Percentiles rank a stretch among this genome's conserved stretches.
Evolutionary conservation across 2,797 vertebrate genomes (phyloP).

Genomic region (Rachycentron canadum): DNA sequence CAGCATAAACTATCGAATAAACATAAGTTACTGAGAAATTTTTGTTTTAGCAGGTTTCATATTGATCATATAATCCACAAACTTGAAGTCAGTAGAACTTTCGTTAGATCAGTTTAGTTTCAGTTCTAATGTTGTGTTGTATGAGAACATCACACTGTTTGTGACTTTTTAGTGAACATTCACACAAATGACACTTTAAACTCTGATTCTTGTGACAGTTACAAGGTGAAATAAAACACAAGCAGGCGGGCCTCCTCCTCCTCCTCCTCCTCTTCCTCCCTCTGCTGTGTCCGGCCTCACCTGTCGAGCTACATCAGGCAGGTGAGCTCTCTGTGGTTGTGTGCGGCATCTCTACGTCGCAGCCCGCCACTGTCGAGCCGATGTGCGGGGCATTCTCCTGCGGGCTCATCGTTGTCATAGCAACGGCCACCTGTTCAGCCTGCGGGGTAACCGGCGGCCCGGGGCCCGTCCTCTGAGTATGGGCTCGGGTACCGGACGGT

Average conservation of each 20-base stretch:
- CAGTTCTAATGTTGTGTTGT: not conserved
- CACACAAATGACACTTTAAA: not conserved
- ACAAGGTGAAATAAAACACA: too few species aligned
- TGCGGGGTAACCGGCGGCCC: slow-evolving; percentile 3
- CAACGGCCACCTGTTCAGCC: slow-evolving; percentile 46
- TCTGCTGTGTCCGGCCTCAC: slow-evolving; percentile 53
- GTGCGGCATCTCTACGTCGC: slow-evolving; percentile 41
- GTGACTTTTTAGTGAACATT: too few species aligned
- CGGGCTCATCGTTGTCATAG: slow-evolving; percentile 54
- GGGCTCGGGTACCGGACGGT: not conserved
- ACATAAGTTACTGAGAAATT: not conserved
- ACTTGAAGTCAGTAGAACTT: too few species aligned
- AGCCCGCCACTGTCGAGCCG: slow-evolving; percentile 5
- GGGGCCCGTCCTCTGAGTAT: slow-evolving; percentile 35
- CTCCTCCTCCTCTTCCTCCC: too few species aligned
- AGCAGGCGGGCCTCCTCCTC: too few species aligned
- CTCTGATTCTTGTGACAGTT: too few species aligned
- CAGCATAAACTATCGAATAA: not conserved
- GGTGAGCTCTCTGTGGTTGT: slow-evolving; percentile 66
- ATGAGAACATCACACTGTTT: not conserved
- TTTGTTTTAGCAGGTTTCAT: not conserved
- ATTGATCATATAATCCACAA: too few species aligned
- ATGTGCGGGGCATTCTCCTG: slow-evolving; percentile 21
- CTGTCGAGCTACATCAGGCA: slow-evolving; percentile 51
- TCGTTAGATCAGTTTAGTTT: not conserved